These are phyloP conservation scores for Leptopilina boulardi DNA, from an alignment of 1,140 invertebrate genomes.

Conservation along the genomic window DNA sequence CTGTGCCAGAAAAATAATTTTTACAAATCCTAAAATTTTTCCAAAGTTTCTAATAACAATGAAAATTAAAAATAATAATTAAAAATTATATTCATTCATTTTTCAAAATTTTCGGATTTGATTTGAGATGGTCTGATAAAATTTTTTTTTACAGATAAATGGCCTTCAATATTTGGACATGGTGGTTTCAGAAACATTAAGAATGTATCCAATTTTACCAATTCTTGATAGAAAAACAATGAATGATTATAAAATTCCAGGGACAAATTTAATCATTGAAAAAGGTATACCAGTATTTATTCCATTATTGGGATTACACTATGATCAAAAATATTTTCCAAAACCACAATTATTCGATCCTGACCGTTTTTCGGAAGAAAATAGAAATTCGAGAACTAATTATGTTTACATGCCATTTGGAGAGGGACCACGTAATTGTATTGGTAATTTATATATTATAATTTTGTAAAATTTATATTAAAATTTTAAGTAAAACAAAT, in stretches of 20 bases:
- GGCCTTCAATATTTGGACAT: slow-evolving; percentile 56
- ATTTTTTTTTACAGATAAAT: slow-evolving; percentile 10
- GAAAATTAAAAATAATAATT: too few species aligned
- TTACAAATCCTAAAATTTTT: too few species aligned
- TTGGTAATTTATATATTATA: not conserved
- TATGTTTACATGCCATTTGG: slow-evolving; percentile 1
- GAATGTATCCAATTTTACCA: slow-evolving; percentile 79
- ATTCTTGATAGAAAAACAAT: slow-evolving; percentile 73
- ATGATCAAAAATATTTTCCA: slow-evolving; percentile 78
- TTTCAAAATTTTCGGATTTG: too few species aligned
- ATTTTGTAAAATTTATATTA: too few species aligned
- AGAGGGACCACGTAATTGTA: slow-evolving; percentile 3
- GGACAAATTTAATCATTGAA: slow-evolving; percentile 64
- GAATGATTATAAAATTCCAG: slow-evolving; percentile 69
- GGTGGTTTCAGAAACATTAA: slow-evolving; percentile 76
- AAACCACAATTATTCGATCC: slow-evolving; percentile 82
- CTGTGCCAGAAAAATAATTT: too few species aligned
- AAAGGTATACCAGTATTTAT: slow-evolving; percentile 72
- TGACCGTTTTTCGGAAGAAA: slow-evolving; percentile 78
- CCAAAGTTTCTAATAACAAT: too few species aligned
- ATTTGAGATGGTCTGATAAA: too few species aligned
- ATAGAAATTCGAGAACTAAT: slow-evolving; percentile 48
- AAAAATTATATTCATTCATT: too few species aligned
- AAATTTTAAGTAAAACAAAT: too few species aligned
- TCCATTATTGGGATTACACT: slow-evolving; percentile 68